These are phyloP conservation scores for Liodrosophila aerea DNA, from an alignment of 2,888 invertebrate genomes.

Conservation along the genomic window DNA sequence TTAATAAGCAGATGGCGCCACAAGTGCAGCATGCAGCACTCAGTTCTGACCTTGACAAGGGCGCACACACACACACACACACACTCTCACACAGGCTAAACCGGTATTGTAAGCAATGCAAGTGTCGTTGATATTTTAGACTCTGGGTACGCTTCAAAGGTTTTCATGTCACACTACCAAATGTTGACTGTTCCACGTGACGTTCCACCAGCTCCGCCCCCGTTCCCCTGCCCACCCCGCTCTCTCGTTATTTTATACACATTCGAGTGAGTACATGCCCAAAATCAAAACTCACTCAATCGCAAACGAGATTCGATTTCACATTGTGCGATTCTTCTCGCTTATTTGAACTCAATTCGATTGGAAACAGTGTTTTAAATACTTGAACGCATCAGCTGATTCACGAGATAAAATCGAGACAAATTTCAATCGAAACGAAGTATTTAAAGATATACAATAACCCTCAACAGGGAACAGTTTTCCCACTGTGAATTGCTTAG, in stretches of 20 bases:
- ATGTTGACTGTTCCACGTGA: constrained; percentile 16
- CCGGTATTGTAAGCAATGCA: constrained; percentile 57
- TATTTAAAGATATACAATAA: too few species aligned
- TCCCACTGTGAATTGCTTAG: too few species aligned
- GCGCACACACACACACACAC: constrained; percentile 53
- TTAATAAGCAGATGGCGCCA: constrained; percentile 8
- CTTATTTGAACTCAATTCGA: too few species aligned
- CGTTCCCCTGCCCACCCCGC: not conserved
- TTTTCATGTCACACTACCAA: constrained; percentile 33
- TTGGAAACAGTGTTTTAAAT: too few species aligned
- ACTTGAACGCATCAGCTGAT: too few species aligned
- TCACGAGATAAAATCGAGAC: too few species aligned
- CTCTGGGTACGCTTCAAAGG: constrained; percentile 58
- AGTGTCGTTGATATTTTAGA: constrained; percentile 44
- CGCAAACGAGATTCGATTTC: too few species aligned
- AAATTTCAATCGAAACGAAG: too few species aligned
- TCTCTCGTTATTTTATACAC: not conserved
- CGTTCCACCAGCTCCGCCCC: not conserved
- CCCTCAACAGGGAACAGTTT: too few species aligned
- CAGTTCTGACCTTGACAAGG: constrained; percentile 74
- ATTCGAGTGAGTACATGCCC: not conserved
- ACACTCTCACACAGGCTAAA: constrained; percentile 24
- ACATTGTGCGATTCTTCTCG: too few species aligned
- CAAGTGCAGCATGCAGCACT: constrained; percentile 26
- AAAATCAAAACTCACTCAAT: too few species aligned